Conservation (phyloP, 1,140 invertebrate genomes). For the Ctenoplectra terminalis region DNA sequence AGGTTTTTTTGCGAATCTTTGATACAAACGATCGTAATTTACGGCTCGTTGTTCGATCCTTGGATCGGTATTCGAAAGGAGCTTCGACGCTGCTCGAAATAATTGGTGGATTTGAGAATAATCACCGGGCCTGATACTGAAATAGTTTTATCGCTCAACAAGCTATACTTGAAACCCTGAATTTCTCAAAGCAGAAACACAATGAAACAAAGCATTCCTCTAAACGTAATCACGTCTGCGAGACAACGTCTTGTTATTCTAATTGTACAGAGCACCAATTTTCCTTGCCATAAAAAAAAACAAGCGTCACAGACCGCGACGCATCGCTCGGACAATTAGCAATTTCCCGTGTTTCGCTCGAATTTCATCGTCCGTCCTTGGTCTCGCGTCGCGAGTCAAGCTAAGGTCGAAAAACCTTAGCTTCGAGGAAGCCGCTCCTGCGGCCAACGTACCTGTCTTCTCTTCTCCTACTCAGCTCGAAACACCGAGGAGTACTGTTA, state of each 20-base stretch:
- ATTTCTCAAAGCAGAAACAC: not conserved
- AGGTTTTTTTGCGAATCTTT: not conserved
- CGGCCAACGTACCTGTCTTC: constrained; percentile 46
- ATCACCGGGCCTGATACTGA: not conserved
- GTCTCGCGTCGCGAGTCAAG: constrained; percentile 34
- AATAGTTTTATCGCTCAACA: too few relatives aligned
- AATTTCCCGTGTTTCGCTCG: constrained; percentile 4
- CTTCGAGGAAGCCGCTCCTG: constrained; percentile 48
- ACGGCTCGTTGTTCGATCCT: not conserved
- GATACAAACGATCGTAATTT: constrained; percentile 4
- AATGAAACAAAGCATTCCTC: not conserved
- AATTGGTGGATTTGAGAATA: not conserved
- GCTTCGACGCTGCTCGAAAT: not conserved
- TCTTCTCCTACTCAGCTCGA: constrained; percentile 49
- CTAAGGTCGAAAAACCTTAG: constrained; percentile 53
- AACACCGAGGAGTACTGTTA: constrained; percentile 67
- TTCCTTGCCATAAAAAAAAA: not conserved
- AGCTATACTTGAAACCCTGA: too few relatives aligned
- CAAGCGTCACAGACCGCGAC: not conserved
- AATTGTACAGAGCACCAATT: not conserved
- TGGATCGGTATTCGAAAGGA: not conserved
- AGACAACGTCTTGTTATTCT: not conserved
- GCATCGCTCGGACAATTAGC: not conserved
- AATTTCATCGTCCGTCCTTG: constrained; percentile 28
- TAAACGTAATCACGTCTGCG: too few relatives aligned